phyloP scores from a whole-genome alignment of 1,140 invertebrate genomes.

The Hestina assimilis region DNA sequence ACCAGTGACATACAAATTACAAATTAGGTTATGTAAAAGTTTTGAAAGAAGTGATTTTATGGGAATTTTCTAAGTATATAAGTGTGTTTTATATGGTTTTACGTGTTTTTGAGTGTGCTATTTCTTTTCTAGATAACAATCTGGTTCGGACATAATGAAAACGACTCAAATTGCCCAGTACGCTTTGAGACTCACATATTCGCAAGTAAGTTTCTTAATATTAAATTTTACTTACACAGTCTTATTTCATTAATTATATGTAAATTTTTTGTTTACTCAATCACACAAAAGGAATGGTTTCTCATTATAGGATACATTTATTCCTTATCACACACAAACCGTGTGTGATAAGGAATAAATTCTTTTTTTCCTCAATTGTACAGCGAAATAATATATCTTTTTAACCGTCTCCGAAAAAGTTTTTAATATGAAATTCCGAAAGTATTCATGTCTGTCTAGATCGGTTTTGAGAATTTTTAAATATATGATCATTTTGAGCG shows the following conservation, averaged over 20 bases:
- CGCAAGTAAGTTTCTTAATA: constrained; percentile 56
- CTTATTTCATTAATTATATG: too few relatives aligned
- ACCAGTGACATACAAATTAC: constrained; percentile 32
- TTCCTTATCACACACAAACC: constrained; percentile 2
- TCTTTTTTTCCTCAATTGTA: too few relatives aligned
- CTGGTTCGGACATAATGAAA: constrained; percentile 65
- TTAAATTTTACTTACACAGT: neutral
- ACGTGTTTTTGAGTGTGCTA: constrained; percentile 38
- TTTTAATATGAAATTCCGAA: too few relatives aligned
- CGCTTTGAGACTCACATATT: constrained; percentile 73
- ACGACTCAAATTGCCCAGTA: constrained; percentile 70
- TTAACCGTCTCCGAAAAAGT: too few relatives aligned
- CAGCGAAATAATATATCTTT: too few relatives aligned
- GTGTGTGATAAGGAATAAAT: neutral
- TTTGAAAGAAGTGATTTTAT: constrained; percentile 31
- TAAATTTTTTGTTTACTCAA: too few relatives aligned
- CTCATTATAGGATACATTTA: too few relatives aligned
- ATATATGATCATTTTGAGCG: too few relatives aligned
- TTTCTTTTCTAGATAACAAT: constrained; percentile 57
- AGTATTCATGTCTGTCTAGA: too few relatives aligned
- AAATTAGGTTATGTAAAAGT: constrained; percentile 58
- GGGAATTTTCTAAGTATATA: constrained; percentile 32
- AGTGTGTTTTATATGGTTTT: constrained; percentile 41
- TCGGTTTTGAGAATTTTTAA: too few relatives aligned
- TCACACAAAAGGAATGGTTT: neutral